Conservation (phyloP, 2,888 invertebrate genomes). For the Folsomia candida region DNA sequence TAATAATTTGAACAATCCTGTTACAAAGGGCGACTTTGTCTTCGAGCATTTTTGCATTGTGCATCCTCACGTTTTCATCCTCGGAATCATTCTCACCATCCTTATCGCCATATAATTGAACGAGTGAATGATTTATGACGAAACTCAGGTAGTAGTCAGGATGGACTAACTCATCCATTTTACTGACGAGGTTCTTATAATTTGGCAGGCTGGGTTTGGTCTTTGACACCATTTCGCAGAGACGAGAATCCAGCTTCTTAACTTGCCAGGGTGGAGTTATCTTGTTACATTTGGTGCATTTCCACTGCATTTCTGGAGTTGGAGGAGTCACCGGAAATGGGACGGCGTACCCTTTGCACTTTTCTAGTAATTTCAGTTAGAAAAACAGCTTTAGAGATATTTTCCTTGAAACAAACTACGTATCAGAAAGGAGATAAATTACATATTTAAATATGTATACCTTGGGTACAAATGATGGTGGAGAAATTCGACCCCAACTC, state of each 20-base stretch:
- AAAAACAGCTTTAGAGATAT: no score
- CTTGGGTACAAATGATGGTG: conserved; percentile 45
- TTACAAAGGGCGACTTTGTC: conserved; percentile 51
- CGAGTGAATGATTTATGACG: conserved; percentile 74
- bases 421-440: no score
- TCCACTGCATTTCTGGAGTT: conserved; percentile 39
- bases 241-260: conserved; percentile 45
- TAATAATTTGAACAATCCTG: conserved; percentile 53
- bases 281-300: conserved; percentile 47
- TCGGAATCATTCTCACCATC: conserved; percentile 47
- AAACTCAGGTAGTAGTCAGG: conserved; percentile 81
- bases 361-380: background rate
- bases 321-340: conserved; percentile 20
- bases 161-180: conserved; percentile 73
- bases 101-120: conserved; percentile 75
- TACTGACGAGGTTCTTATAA: conserved; percentile 63
- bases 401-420: no score
- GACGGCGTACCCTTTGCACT: conserved; percentile 34
- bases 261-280: conserved; percentile 46
- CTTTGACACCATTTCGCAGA: conserved; percentile 47
- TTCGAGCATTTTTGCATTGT: conserved; percentile 39
- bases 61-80: conserved; percentile 56
- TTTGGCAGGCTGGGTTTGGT: conserved; percentile 36
- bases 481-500: conserved; percentile 50
- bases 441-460: no score